Conservation (phyloP, 2,888 invertebrate species). For the Parapristionchus giblindavisi region DNA sequence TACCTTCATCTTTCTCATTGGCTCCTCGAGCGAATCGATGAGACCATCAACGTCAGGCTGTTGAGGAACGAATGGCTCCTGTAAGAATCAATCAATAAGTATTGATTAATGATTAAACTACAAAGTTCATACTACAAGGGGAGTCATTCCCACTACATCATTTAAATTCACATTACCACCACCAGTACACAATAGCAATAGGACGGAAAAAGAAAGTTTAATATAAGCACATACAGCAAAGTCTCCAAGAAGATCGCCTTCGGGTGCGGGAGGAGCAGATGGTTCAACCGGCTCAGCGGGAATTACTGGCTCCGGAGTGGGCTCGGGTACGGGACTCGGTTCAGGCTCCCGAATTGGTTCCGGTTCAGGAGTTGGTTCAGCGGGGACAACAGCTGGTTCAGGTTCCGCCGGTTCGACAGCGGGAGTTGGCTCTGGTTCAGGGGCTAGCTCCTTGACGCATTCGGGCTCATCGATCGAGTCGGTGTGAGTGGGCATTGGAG, state of each 20-base stretch:
- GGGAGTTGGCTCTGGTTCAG: too few species aligned
- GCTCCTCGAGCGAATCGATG: conserved; percentile 35
- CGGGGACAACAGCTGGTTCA: not conserved
- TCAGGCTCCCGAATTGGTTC: not conserved
- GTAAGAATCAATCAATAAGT: not conserved
- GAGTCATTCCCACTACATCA: not conserved
- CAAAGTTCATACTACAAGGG: not conserved
- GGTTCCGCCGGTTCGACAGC: conserved; percentile 13
- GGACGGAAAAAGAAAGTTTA: too few species aligned
- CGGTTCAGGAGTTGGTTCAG: not conserved
- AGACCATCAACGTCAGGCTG: conserved; percentile 31
- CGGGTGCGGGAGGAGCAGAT: not conserved
- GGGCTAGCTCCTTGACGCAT: not conserved
- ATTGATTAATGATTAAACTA: not conserved
- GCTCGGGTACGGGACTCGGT: not conserved
- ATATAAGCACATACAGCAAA: not conserved
- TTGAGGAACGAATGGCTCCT: conserved; percentile 19
- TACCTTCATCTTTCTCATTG: conserved; percentile 28
- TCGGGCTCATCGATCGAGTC: conserved; percentile 15
- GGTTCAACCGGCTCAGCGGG: not conserved
- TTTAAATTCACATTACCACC: too few species aligned
- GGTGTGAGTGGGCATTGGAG: not conserved
- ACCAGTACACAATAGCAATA: too few species aligned
- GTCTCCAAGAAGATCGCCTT: conserved; percentile 16
- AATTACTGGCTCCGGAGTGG: not conserved